Evolutionary conservation across 1,140 invertebrate genomes (phyloP), one percentile per base, ranked within the genome.

Genomic region (Scaptomyza montana): DNA sequence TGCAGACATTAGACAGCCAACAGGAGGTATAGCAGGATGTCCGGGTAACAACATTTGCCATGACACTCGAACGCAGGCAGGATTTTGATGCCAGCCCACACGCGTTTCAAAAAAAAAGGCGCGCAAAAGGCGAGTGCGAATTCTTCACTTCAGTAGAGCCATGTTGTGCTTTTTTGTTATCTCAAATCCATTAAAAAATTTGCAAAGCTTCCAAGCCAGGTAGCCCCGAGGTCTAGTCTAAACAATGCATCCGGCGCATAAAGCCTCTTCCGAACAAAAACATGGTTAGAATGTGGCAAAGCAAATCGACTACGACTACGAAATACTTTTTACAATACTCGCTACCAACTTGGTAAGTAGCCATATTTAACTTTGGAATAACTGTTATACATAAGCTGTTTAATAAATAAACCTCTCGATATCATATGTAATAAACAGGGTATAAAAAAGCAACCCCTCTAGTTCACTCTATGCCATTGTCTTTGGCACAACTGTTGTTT

Each of bases 61-160:
- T 55, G 64, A 77, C 77, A 59, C 13, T 41, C 50, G 51, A 43
- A 64, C 7, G 2, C 8, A 53, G 41, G 1, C 46, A 8, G 43
- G 43, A 13, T 53, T 50, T 13, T 6, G 33, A 43, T 21, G 19
- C 16, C 39, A 33, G 33, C 50, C 59, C 56, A 64, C 50, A 72
- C 77, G 78, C 78, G 82, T 73, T 87, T 76, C 76, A 87, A 33
- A 78, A 86, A 36, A 78, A 86, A 71, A 63, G 36, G 55, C 70
- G 63, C 63, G 65, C 46, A 77, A 77, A 81, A 74, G 78, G 77
- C 65, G 85, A 91, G 90, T 91, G 90, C 82, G 89, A 91, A 91
- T 91, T 91, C 81, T 91, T 91, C 89, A 91, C 89, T 91, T 91
- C 84, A 9, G 84, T 77, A 89, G 77, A 79, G 77, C 76, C 67